Evolutionary conservation across 35 echinoderm and acorn worm species (phyloP).

Genomic region (Diadema setosum): DNA sequence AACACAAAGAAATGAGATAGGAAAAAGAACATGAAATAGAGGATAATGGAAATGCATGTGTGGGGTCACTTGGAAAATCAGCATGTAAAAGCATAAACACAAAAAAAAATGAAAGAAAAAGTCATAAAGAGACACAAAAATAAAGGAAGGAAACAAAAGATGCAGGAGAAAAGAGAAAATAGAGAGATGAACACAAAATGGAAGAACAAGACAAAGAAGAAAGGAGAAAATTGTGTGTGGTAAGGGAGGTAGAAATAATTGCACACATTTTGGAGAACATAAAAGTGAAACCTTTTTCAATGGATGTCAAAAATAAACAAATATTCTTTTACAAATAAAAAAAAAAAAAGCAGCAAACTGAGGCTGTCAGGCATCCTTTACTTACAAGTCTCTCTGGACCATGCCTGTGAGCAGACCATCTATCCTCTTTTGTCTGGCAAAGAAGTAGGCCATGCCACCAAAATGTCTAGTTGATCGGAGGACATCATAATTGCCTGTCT

Average conservation of each 20-base stretch:
- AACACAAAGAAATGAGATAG: background rate
- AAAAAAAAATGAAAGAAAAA: too few relatives aligned
- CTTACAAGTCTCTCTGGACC: conserved; percentile 92
- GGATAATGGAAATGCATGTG: too few relatives aligned
- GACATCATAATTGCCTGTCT: conserved; percentile 40
- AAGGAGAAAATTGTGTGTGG: background rate
- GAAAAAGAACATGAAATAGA: background rate
- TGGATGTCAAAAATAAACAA: too few relatives aligned
- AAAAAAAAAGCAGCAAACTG: background rate
- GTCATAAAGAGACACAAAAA: background rate
- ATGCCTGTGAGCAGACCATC: conserved; percentile 85
- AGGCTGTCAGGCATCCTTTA: background rate
- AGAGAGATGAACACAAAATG: background rate
- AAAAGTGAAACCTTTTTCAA: background rate
- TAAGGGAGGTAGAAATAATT: background rate
- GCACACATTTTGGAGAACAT: background rate
- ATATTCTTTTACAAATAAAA: too few relatives aligned
- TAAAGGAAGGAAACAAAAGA: background rate
- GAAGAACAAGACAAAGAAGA: background rate
- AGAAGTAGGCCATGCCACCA: conserved; percentile 83
- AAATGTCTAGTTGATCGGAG: conserved; percentile 92
- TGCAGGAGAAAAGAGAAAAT: background rate
- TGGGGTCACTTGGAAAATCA: too few relatives aligned
- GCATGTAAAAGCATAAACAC: too few relatives aligned
- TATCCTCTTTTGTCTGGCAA: conserved; percentile 59